Evolutionary conservation across 2,888 invertebrate genomes (phyloP).

Genomic region (Trachelus tabidus): DNA sequence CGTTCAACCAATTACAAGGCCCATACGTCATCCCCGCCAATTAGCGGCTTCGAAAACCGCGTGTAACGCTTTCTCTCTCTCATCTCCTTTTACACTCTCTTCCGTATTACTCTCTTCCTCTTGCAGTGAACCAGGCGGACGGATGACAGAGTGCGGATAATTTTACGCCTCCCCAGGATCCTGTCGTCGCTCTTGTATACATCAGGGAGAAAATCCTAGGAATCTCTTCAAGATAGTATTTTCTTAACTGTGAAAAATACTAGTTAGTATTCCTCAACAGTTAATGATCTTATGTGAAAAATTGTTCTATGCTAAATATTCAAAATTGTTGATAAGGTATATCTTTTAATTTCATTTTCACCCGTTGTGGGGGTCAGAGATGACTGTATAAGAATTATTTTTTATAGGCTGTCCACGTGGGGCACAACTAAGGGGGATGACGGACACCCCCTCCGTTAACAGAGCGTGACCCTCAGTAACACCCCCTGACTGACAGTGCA

Average conservation of each 20-base stretch:
- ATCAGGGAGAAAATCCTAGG: background rate
- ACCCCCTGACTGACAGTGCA: conserved; percentile 31
- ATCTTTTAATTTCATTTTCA: background rate
- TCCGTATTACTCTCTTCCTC: conserved; percentile 14
- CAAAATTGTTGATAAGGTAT: background rate
- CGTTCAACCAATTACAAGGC: conserved; percentile 61
- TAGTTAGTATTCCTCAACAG: background rate
- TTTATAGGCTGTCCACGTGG: background rate
- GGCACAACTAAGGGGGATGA: conserved; percentile 2
- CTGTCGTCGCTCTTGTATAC: conserved; percentile 39
- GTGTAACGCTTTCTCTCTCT: conserved; percentile 17
- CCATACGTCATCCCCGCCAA: conserved; percentile 64
- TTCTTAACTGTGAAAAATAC: background rate
- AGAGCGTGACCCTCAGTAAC: conserved; percentile 54
- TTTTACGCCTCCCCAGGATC: conserved; percentile 49
- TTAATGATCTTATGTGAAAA: background rate
- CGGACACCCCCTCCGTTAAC: conserved; percentile 42
- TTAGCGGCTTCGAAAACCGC: conserved; percentile 55
- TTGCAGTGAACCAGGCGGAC: conserved; percentile 8
- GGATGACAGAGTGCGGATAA: conserved; percentile 52
- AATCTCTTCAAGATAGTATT: background rate
- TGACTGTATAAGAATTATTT: background rate
- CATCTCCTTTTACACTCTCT: conserved; percentile 23
- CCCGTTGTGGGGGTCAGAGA: background rate
- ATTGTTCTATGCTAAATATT: background rate